A percentile compares a stretch with the other conserved stretches of the same genome.
Conservation (phyloP, 2,888 invertebrate species). For the Monochamus alternatus region DNA sequence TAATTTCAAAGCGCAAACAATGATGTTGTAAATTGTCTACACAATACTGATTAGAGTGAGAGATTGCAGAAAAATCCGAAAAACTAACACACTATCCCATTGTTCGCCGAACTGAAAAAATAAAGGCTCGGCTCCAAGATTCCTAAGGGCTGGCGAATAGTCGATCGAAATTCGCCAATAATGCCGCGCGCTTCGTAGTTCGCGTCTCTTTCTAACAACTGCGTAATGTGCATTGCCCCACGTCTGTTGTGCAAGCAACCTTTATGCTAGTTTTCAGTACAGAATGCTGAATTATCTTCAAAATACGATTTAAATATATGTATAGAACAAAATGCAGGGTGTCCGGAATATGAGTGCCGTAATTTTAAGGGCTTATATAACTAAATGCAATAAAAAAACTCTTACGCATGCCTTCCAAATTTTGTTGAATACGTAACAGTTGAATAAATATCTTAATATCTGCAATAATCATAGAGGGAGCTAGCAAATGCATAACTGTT, state of each 20-base stretch:
- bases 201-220: constrained; percentile 12
- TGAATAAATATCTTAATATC: too few relatives aligned
- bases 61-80: constrained; percentile 54
- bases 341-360: too few relatives aligned
- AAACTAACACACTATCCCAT: constrained; percentile 54
- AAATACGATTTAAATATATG: too few relatives aligned
- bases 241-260: neutral
- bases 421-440: too few relatives aligned
- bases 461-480: too few relatives aligned
- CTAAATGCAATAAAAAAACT: too few relatives aligned
- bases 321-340: too few relatives aligned
- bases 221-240: neutral
- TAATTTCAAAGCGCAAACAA: constrained; percentile 52
- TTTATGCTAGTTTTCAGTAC: too few relatives aligned
- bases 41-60: constrained; percentile 55
- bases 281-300: too few relatives aligned
- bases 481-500: too few relatives aligned
- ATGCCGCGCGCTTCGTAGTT: neutral
- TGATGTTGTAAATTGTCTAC: constrained; percentile 53
- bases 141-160: constrained; percentile 45
- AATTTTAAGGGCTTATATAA: too few relatives aligned
- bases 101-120: constrained; percentile 42
- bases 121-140: constrained; percentile 48
- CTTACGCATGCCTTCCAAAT: too few relatives aligned
- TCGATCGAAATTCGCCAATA: constrained; percentile 36